Evolutionary conservation across 53 echinoderm and acorn worm genomes (phyloP), one percentile per base, ranked within the genome.

Genomic region (Patiria pectinifera): DNA sequence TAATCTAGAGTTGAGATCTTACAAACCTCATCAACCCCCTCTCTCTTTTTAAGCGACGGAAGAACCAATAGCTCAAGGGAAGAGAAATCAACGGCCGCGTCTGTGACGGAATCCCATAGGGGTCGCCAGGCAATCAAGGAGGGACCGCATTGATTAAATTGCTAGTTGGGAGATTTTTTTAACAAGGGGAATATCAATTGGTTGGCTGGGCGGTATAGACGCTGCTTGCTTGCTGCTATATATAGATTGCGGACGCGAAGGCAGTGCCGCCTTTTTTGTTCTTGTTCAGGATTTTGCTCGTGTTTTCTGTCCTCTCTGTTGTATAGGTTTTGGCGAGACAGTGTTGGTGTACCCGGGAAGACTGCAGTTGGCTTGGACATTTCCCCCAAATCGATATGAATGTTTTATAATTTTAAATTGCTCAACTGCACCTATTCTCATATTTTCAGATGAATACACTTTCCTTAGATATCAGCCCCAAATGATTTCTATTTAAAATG

Each of bases 121-220:
- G 85, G 44, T 7, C 25, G 62, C n/a, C 63, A 63, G 72, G 49
- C 74, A 53, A 86, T 86, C 86, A 23, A n/a, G 86, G 48, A 35
- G 72, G 72, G 18, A 48, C 49, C 75, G 53, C 86, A 71, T n/a
- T 86, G 86, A 86, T 86, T 86, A 86, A 86, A 86, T 86, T 86
- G 71, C 86, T 86, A 72, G 72, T 86, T 49, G 23, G 58, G 18
- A 25, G 53, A 35, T 53, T 53, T 44, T 74, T 82, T 59, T 59
- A 62, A 26, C 62, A 62, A 59, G 83, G 25, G 83, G 8, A 83
- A 24, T 61, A 26, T 18, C 60, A 83, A 62, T 61, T 83, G 62
- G 59, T 61, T 62, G 59, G 60, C 7, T 83, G 43, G 83, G 83
- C 35, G 83, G 43, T 59, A 15, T 59, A 15, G 61, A 23, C 4